phyloP scores from a whole-genome alignment of 2,797 vertebrate genomes.

The Pangasius larnaudii region DNA sequence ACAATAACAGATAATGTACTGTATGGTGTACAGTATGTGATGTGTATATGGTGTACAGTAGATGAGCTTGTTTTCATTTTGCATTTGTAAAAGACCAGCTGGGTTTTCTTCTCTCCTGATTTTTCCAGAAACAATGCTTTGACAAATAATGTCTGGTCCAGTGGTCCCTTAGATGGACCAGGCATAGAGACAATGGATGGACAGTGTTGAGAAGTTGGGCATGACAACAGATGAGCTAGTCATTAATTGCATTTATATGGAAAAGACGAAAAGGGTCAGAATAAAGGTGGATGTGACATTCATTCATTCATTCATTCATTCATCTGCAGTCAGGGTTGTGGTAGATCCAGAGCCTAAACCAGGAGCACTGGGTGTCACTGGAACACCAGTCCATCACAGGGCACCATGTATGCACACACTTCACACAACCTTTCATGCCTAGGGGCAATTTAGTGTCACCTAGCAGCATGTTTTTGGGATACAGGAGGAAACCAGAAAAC shows the following conservation, averaged over 20 bases:
- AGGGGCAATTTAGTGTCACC: background rate
- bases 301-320: background rate
- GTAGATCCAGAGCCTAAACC: background rate
- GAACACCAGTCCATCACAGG: background rate
- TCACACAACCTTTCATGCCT: background rate
- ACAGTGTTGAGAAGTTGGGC: background rate
- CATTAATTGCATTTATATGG: background rate
- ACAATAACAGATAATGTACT: background rate
- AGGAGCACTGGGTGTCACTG: background rate
- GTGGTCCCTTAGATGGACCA: background rate
- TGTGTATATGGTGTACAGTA: background rate
- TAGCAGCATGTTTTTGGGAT: background rate
- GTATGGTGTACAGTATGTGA: background rate
- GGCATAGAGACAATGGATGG: background rate
- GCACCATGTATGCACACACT: background rate
- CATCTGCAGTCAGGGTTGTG: background rate
- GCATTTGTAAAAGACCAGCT: background rate
- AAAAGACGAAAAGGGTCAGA: background rate
- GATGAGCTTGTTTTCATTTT: background rate
- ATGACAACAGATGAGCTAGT: background rate
- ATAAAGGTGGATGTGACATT: background rate
- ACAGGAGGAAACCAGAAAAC: background rate
- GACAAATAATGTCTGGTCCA: background rate
- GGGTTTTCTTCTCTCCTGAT: background rate
- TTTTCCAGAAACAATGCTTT: background rate